A percentile compares a stretch with the other conserved stretches of the same genome.
These are phyloP conservation scores for Drosophila quadrilineata DNA, from an alignment of 1,140 invertebrate genomes.

Conservation along the genomic window DNA sequence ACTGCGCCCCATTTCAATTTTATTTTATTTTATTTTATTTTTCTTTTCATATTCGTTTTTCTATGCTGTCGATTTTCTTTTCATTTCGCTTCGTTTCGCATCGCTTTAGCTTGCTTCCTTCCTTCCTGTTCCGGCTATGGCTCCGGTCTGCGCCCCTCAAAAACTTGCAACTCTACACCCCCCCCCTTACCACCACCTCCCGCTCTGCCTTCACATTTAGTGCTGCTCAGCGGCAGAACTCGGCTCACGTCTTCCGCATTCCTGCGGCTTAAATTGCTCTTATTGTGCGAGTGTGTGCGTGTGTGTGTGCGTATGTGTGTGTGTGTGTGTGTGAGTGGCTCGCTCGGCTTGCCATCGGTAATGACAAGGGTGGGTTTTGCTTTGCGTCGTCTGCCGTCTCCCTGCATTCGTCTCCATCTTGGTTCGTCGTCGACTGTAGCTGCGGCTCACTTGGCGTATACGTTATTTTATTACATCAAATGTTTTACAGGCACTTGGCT, in stretches of 20 bases:
- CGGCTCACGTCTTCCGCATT: slow-evolving; percentile 52
- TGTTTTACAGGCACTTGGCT: slow-evolving; percentile 63
- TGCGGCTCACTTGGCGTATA: slow-evolving; percentile 63
- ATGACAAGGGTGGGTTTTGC: slow-evolving; percentile 36
- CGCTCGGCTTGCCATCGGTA: slow-evolving; percentile 42
- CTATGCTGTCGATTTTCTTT: slow-evolving; percentile 28
- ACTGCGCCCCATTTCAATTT: slow-evolving; percentile 12
- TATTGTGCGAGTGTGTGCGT: slow-evolving; percentile 46
- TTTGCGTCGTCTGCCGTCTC: slow-evolving; percentile 4
- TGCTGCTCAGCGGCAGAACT: too few species aligned
- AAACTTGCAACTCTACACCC: background rate
- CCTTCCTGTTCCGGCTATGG: slow-evolving; percentile 47
- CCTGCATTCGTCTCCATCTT: slow-evolving; percentile 26
- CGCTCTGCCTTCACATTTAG: too few species aligned
- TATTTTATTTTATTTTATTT: slow-evolving; percentile 45
- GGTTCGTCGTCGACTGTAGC: slow-evolving; percentile 31
- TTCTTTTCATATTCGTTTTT: slow-evolving; percentile 41
- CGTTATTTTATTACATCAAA: slow-evolving; percentile 79
- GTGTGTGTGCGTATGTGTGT: slow-evolving; percentile 19
- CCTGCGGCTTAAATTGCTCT: slow-evolving; percentile 77
- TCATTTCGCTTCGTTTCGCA: slow-evolving; percentile 51
- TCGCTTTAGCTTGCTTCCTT: slow-evolving; percentile 38
- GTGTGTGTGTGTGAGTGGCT: slow-evolving; percentile 10
- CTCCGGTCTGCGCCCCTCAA: slow-evolving; percentile 3
- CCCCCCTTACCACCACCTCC: too few species aligned